Evolutionary conservation across 2,113 vertebrate species (phyloP).

Genomic region (Rhinolophus ferrumequinum): DNA sequence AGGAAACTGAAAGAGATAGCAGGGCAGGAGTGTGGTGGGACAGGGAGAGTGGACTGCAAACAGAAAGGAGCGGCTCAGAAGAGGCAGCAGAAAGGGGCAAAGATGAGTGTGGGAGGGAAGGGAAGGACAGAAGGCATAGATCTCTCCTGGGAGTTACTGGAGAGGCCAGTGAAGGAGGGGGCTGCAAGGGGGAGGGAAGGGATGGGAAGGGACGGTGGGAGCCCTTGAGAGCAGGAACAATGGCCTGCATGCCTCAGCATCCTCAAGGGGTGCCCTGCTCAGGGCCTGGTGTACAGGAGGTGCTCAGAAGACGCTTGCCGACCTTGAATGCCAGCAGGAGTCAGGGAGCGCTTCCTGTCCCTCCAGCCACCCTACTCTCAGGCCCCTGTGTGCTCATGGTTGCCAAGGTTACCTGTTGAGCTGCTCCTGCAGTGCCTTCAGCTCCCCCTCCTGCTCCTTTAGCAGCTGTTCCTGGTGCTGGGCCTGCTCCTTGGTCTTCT

Average conservation of each 20-base stretch:
- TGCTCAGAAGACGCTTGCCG: background rate
- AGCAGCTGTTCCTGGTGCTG: slow-evolving; percentile 71
- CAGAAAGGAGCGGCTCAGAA: background rate
- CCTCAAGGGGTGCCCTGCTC: background rate
- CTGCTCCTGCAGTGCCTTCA: slow-evolving; percentile 75
- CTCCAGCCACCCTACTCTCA: fast-evolving
- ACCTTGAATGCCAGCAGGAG: fast-evolving
- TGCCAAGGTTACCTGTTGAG: slow-evolving; percentile 80
- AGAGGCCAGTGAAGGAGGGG: background rate
- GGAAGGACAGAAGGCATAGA: background rate
- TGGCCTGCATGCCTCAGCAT: background rate
- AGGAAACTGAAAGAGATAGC: background rate
- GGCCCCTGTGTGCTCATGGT: background rate
- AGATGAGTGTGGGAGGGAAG: background rate
- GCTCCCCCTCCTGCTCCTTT: slow-evolving; percentile 58
- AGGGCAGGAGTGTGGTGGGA: background rate
- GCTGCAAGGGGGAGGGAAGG: background rate
- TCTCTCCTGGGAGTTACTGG: background rate
- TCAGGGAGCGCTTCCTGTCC: background rate
- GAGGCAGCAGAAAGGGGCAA: background rate
- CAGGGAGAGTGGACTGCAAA: background rate
- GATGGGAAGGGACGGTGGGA: background rate
- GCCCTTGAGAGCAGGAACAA: background rate
- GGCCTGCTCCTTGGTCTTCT: slow-evolving; percentile 35
- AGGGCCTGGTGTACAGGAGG: background rate